Percentiles rank a stretch among this genome's conserved stretches.
phyloP scores from a whole-genome alignment of 2,888 invertebrate genomes.

The Chrysopilus asiliformis region DNA sequence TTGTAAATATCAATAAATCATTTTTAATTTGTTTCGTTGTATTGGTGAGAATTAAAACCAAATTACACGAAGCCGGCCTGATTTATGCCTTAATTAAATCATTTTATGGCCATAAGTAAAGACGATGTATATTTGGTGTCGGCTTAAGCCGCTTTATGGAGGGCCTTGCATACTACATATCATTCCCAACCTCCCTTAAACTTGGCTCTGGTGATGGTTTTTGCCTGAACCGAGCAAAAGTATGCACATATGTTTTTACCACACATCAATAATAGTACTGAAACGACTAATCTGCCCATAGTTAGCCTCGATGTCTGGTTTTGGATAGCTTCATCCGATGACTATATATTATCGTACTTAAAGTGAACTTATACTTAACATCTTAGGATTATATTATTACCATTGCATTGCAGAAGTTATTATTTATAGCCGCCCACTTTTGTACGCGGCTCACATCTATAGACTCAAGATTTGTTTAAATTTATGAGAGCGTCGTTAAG shows the following conservation, averaged over 20 bases:
- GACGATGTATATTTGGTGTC: background rate
- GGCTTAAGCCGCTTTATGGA: background rate
- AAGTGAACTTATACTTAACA: background rate
- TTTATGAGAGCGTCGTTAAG: background rate
- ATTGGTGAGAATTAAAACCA: conserved; percentile 23
- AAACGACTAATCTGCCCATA: too few relatives aligned
- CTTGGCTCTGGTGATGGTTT: background rate
- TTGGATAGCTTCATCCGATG: too few relatives aligned
- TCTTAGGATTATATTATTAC: conserved; percentile 1
- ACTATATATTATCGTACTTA: too few relatives aligned
- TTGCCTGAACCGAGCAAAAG: too few relatives aligned
- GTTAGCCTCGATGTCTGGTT: too few relatives aligned
- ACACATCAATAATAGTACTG: background rate
- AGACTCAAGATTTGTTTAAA: background rate
- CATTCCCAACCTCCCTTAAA: background rate
- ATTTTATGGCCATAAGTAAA: conserved; percentile 22
- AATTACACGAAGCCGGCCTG: conserved; percentile 24
- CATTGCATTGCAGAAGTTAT: background rate
- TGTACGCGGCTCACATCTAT: conserved; percentile 3
- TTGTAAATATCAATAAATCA: conserved; percentile 3
- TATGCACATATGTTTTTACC: too few relatives aligned
- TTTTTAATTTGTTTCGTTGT: background rate
- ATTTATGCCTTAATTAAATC: conserved; percentile 30
- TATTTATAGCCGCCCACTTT: conserved; percentile 4
- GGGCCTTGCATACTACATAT: background rate